Base-by-base conservation (phyloP, 2,113 vertebrate genomes). In the Rattus rattus region DNA sequence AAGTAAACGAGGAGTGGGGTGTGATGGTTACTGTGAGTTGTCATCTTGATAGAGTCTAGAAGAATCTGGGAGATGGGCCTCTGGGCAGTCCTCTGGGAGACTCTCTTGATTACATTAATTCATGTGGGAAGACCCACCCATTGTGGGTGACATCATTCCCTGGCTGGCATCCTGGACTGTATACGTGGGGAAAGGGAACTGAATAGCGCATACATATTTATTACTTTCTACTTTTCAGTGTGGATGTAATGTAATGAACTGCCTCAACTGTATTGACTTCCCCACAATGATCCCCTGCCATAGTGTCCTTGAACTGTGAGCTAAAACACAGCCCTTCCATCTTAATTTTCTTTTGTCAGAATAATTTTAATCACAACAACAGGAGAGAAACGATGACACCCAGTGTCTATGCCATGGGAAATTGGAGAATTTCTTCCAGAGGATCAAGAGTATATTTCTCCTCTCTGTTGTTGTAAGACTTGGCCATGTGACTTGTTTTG, bases 401-500 rank as follows among this genome's bases (percentile, higher is more conserved):
- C 33, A 36, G 30, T 47, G 22, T 20, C 69, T 94, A n/a, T 87
- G 80, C 26, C 19, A 52, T 83, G 67, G 16, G n/a, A 43, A 87
- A 70, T 12, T 84, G 33, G 59, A 84, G 43, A 59, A 65, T 76
- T 96, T 85, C n/a, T 73, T 33, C 28, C 36, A 54, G n/a, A 76
- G 26, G 7, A 91, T 11, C 5, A 63, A 30, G 39, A 91, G 5
- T 76, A 10, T 83, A 52, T 91, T 80, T 70, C 49, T 92, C 65
- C 2, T 33, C 30, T 63, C 49, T 39, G 1, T 75, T 70, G 9
- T 63, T 91, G 70, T 1, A 91, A 39, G 65, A 56, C 28, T 91
- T 95, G 75, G 6, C 61, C 20, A n/a, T 63, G 22, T 67, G n/a
- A 67, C n/a, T 94, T 92, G 52, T 47, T 91, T 90, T 80, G 43